A percentile compares a stretch with the other conserved stretches of the same genome.
These are phyloP conservation scores for Zygogramma bicolorata DNA, from an alignment of 2,888 invertebrate species.

Conservation along the genomic window DNA sequence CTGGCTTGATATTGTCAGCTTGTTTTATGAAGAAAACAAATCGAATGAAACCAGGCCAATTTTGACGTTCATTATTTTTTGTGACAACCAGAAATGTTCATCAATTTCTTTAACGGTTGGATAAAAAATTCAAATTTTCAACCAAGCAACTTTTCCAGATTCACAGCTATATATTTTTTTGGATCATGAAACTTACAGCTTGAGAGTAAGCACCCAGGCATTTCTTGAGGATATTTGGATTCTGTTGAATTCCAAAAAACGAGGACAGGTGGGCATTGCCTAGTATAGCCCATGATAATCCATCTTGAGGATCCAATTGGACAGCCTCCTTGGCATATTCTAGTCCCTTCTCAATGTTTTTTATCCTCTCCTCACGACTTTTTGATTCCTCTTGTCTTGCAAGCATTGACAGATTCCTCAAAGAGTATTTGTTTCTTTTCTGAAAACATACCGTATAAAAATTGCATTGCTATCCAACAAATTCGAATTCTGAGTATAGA, in stretches of 20 bases:
- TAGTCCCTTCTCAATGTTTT: conserved; percentile 79
- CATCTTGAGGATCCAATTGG: conserved; percentile 80
- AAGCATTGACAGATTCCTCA: conserved; percentile 86
- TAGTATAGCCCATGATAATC: conserved; percentile 85
- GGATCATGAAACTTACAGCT: conserved; percentile 70
- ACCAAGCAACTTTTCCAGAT: too few relatives aligned
- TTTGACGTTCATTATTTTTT: too few relatives aligned
- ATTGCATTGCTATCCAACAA: too few relatives aligned
- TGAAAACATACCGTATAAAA: conserved; percentile 63
- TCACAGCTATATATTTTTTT: too few relatives aligned
- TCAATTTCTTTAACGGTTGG: too few relatives aligned
- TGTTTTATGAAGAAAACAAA: too few relatives aligned
- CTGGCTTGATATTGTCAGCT: too few relatives aligned
- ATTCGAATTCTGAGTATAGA: too few relatives aligned
- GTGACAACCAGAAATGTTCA: too few relatives aligned
- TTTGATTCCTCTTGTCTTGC: conserved; percentile 74
- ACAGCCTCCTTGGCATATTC: conserved; percentile 87
- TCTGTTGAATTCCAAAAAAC: conserved; percentile 82
- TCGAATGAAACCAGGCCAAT: too few relatives aligned
- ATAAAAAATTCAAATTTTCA: too few relatives aligned
- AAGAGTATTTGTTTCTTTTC: conserved; percentile 80
- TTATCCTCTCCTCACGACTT: conserved; percentile 69
- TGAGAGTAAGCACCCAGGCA: conserved; percentile 85
- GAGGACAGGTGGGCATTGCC: conserved; percentile 88
- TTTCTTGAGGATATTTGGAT: conserved; percentile 77